Evolutionary conservation across 2,888 invertebrate genomes (phyloP).

Genomic region (Eucriotettix oculatus): DNA sequence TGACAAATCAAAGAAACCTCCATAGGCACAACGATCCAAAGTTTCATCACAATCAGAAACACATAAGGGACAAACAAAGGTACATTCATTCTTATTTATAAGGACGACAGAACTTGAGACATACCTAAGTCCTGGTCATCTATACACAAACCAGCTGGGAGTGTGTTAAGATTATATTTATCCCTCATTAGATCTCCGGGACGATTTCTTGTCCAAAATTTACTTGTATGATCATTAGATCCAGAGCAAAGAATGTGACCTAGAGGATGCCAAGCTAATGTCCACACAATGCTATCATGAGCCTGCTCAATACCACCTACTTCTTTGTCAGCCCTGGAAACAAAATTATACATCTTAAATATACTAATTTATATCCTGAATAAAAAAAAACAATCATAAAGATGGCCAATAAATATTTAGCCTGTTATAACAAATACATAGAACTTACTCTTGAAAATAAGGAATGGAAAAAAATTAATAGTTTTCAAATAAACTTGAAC

Average conservation of each 20-base stretch:
- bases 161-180: conserved; percentile 87
- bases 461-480: too few species aligned
- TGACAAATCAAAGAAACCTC: too few species aligned
- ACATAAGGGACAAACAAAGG: too few species aligned
- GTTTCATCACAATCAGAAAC: too few species aligned
- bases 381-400: too few species aligned
- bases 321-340: conserved; percentile 78
- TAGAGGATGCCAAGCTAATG: conserved; percentile 96
- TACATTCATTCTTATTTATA: not conserved
- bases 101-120: conserved; percentile 3
- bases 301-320: conserved; percentile 96
- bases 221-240: conserved; percentile 97
- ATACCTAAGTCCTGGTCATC: conserved; percentile 53
- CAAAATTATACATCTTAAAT: too few species aligned
- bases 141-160: conserved; percentile 62
- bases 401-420: too few species aligned
- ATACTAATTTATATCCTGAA: too few species aligned
- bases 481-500: too few species aligned
- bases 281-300: conserved; percentile 99
- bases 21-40: too few species aligned
- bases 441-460: too few species aligned
- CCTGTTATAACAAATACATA: too few species aligned
- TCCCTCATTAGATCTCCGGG: conserved; percentile 98
- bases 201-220: conserved; percentile 98
- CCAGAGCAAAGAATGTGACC: conserved; percentile 94